These are phyloP conservation scores for Hydractinia echinata DNA, from an alignment of 30 jellyfish, hydroid and myxozoan genomes.

Conservation along the genomic window DNA sequence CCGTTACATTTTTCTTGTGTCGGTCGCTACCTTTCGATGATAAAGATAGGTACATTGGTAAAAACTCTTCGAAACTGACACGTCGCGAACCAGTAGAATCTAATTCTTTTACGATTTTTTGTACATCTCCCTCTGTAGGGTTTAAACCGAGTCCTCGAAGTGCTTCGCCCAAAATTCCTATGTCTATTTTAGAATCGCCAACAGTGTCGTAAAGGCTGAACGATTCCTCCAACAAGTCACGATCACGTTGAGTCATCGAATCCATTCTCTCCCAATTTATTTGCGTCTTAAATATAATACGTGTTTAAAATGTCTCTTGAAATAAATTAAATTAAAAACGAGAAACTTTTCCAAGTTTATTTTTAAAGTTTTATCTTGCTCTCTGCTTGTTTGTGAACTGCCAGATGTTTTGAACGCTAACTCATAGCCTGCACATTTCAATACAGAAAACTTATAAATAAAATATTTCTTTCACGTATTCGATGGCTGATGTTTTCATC, in stretches of 20 bases:
- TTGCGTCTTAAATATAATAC: background rate
- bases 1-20: constrained; percentile 64
- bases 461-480: constrained; percentile 1
- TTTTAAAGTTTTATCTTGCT: no score
- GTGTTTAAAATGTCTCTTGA: no score
- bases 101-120: constrained; percentile 67
- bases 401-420: background rate
- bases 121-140: constrained; percentile 88
- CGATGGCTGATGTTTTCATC: background rate
- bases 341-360: no score
- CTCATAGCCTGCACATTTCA: constrained; percentile 12
- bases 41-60: constrained; percentile 81
- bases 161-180: constrained; percentile 77
- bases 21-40: constrained; percentile 28
- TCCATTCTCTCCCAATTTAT: constrained; percentile 44
- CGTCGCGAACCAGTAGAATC: constrained; percentile 71
- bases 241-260: constrained; percentile 75
- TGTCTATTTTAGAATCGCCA: constrained; percentile 88
- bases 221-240: constrained; percentile 78
- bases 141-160: constrained; percentile 96
- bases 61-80: constrained; percentile 79
- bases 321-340: no score
- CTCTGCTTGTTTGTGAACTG: background rate
- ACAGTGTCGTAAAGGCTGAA: constrained; percentile 80
- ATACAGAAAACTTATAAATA: constrained; percentile 17